Evolutionary conservation across 92 coral and sea anemone genomes (phyloP), one percentile per base, ranked within the genome.

Genomic region (Chrysogorgia sp.): DNA sequence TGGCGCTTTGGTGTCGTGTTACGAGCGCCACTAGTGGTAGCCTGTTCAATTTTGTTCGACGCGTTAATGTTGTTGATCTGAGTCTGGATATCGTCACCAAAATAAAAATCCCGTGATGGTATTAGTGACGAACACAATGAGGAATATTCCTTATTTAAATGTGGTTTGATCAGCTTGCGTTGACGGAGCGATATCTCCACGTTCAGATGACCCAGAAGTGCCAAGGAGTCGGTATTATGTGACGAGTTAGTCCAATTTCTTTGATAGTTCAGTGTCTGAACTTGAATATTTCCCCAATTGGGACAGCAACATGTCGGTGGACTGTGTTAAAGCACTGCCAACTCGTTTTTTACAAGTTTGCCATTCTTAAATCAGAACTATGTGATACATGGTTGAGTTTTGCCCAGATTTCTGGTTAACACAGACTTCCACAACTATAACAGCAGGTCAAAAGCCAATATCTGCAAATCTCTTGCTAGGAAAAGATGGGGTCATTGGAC

Each of bases 401-500:
- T 19, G 29, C 19, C 82, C 82, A 77, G 21, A 77, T 77, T 41
- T 77, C 82, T 13, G 58, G 82, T 77, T 61, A 60, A 62, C 25
- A 77, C 37, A 47, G 28, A 62, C 59, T 77, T 17, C 45, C 62
- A 77, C 62, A 77, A 43, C 47, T 77, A 61, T 77, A 62, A 77
- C 30, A 77, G 74, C 10, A 34, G 80, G 57, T 75, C 80, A 17
- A 75, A 60, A 58, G 15, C 30, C 10, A 76, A 76, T 59, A 59
- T 76, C 23, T 71, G 81, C 71, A 76, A 76, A 35, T 81, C 85
- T 3, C 25, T 15, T 20, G 80, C 85, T n/a, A 0, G 13, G 15
- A 69, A 40, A 67, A 67, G 66, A 80, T 80, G 66, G 84, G 78
- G 84, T 9, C 84, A 80, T 65, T 76, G 81, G 81, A 76, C 57